Percentiles rank a stretch among this genome's conserved stretches.
Conservation (phyloP, 64 coral and sea anemone genomes). For the Porites lutea region DNA sequence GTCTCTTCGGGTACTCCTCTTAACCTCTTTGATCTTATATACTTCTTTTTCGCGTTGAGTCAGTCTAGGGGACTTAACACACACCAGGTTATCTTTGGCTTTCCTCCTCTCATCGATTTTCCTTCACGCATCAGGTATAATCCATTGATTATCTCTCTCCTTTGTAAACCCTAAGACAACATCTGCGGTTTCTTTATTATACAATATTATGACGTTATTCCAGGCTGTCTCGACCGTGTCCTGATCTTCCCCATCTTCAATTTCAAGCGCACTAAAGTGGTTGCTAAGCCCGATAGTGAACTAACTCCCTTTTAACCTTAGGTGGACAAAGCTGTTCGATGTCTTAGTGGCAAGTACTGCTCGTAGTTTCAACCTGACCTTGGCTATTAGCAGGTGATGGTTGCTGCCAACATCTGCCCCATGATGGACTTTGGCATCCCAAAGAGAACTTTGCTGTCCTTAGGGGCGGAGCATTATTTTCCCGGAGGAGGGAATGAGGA, state of each 20-base stretch:
- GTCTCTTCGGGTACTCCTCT: no score
- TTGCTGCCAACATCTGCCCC: no score
- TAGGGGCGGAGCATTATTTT: no score
- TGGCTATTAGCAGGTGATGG: neutral
- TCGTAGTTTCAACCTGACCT: no score
- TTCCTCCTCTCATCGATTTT: constrained; percentile 29
- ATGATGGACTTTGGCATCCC: no score
- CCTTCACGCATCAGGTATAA: constrained; percentile 34
- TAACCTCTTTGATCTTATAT: constrained; percentile 18
- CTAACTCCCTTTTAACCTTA: neutral
- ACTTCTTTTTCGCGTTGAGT: neutral
- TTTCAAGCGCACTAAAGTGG: neutral
- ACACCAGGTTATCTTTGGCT: constrained; percentile 29
- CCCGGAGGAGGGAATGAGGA: no score
- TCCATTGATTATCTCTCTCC: constrained; percentile 7
- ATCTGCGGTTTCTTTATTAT: constrained; percentile 30
- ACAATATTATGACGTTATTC: constrained; percentile 1
- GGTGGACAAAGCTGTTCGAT: neutral
- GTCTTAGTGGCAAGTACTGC: no score
- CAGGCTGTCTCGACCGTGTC: constrained; percentile 4
- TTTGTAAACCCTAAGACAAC: neutral
- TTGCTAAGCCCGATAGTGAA: neutral
- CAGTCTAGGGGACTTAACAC: constrained; percentile 34
- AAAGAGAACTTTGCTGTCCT: no score
- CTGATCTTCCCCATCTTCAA: neutral